Conservation (phyloP, 2,888 invertebrate species). For the Amiota communis region DNA sequence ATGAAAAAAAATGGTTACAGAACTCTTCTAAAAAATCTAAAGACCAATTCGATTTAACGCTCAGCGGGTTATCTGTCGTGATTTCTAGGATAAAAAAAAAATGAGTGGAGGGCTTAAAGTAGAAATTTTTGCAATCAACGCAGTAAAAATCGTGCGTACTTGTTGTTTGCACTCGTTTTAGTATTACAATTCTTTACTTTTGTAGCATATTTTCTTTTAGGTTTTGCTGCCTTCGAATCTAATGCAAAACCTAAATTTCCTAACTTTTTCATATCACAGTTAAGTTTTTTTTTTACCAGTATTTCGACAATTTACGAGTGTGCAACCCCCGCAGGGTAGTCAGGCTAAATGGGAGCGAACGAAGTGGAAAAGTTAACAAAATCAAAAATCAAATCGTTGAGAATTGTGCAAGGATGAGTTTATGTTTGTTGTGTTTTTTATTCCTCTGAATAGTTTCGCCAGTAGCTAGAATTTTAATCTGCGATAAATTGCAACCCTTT, state of each 20-base stretch:
- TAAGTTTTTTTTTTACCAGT: slow-evolving; percentile 42
- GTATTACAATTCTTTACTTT: not conserved
- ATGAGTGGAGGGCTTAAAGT: not conserved
- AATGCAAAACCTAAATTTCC: slow-evolving; percentile 14
- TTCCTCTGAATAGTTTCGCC: slow-evolving; percentile 32
- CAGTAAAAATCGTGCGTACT: slow-evolving; percentile 33
- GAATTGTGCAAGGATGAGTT: too few species aligned
- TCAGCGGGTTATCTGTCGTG: slow-evolving; percentile 44
- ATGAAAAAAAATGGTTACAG: too few species aligned
- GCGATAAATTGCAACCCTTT: slow-evolving; percentile 65
- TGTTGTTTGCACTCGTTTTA: slow-evolving; percentile 4
- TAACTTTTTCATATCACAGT: slow-evolving; percentile 1
- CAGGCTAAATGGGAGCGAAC: not conserved
- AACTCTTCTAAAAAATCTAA: slow-evolving; percentile 41
- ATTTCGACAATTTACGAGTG: slow-evolving; percentile 49
- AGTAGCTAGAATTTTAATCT: slow-evolving; percentile 54
- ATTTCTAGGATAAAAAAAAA: slow-evolving; percentile 12
- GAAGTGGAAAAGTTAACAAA: not conserved
- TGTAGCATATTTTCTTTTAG: not conserved
- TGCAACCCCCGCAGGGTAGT: slow-evolving; percentile 40
- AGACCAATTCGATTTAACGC: slow-evolving; percentile 51
- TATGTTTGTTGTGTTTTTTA: too few species aligned
- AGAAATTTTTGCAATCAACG: slow-evolving; percentile 44
- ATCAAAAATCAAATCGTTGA: slow-evolving; percentile 49
- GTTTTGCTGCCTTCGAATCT: not conserved